phyloP scores from a whole-genome alignment of 2,797 vertebrate species.

The Spinus olivaceus region DNA sequence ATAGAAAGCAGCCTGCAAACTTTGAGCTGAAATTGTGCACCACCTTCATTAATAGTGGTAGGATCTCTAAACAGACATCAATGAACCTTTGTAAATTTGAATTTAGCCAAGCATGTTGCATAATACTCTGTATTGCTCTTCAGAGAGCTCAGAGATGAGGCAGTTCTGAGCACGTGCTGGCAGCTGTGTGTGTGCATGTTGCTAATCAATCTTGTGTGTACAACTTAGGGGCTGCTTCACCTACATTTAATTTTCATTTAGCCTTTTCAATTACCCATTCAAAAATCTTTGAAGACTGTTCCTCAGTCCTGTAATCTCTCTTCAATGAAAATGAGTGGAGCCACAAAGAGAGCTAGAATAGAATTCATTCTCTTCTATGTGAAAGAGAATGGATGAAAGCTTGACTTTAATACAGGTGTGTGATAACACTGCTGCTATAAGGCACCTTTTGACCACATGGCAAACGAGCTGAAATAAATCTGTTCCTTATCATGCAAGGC shows the following conservation, averaged over 20 bases:
- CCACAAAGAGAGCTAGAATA: background rate
- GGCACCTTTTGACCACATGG: background rate
- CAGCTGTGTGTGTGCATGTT: background rate
- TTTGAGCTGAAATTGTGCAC: background rate
- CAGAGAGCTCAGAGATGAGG: background rate
- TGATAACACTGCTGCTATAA: background rate
- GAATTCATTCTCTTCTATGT: background rate
- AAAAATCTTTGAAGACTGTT: background rate
- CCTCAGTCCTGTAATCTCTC: background rate
- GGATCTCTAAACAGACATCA: background rate
- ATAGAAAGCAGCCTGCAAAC: background rate
- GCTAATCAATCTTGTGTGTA: background rate
- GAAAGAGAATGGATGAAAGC: background rate
- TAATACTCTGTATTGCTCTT: background rate
- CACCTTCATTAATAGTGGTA: background rate
- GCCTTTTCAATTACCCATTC: background rate
- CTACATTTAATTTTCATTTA: background rate
- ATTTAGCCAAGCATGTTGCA: background rate
- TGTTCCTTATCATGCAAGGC: background rate
- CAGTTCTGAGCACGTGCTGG: accelerated
- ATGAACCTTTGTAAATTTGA: background rate
- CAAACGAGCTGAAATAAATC: background rate
- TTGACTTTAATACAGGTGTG: background rate
- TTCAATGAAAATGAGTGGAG: background rate
- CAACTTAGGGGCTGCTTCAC: background rate